These are phyloP conservation scores for Heliangelus exortis DNA, from an alignment of 2,797 vertebrate genomes.

Conservation along the genomic window DNA sequence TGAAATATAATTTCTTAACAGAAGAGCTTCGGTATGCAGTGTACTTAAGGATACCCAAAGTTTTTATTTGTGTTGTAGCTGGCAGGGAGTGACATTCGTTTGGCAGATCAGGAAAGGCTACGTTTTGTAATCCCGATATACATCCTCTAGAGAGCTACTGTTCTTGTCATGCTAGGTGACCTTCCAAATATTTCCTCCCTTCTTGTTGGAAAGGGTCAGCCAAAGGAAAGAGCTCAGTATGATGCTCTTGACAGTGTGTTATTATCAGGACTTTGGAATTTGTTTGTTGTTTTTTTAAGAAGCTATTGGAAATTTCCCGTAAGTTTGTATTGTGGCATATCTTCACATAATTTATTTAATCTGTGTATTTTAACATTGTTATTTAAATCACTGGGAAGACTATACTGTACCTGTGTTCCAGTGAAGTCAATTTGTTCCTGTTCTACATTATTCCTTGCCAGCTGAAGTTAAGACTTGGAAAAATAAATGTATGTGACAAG, in stretches of 20 bases:
- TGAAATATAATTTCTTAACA: background rate
- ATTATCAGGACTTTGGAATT: background rate
- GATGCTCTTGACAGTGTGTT: background rate
- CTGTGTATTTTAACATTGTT: background rate
- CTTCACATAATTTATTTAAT: background rate
- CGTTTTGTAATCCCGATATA: background rate
- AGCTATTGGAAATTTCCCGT: background rate
- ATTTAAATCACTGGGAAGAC: background rate
- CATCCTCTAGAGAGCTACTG: background rate
- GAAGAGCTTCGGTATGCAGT: background rate
- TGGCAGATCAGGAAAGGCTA: background rate
- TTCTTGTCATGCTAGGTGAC: background rate
- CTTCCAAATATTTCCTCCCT: slow-evolving; percentile 26
- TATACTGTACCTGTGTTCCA: background rate
- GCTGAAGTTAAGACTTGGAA: background rate
- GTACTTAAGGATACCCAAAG: background rate
- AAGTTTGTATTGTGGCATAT: background rate
- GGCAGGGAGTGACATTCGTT: background rate
- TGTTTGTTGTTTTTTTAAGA: background rate
- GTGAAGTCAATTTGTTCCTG: background rate
- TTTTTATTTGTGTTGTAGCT: background rate
- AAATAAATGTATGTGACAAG: background rate
- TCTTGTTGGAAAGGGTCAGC: background rate
- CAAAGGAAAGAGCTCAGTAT: background rate
- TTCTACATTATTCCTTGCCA: background rate